Percentiles rank a stretch among this genome's conserved stretches.
These are phyloP conservation scores for Cerceris ruficornis DNA, from an alignment of 2,888 invertebrate genomes.

Conservation along the genomic window DNA sequence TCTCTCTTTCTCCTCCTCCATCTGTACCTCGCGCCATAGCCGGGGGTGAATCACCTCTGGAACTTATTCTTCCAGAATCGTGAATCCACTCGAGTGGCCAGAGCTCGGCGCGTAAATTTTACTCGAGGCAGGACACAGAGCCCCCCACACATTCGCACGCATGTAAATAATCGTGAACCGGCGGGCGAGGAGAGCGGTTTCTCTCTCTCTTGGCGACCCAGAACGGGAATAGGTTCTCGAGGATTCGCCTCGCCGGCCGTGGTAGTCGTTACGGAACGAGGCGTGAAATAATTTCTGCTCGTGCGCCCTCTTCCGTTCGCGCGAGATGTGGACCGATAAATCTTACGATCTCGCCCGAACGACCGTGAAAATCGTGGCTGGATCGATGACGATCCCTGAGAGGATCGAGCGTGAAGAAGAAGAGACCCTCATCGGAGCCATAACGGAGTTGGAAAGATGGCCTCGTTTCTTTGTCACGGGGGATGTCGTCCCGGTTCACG, in stretches of 20 bases:
- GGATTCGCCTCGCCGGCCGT: slow-evolving; percentile 37
- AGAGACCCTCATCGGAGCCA: neutral
- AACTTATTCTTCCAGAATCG: slow-evolving; percentile 23
- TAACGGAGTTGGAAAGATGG: neutral
- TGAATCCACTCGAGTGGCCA: slow-evolving; percentile 7
- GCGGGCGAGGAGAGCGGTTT: neutral
- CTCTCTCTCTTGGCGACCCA: slow-evolving; percentile 13
- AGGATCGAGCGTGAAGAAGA: neutral
- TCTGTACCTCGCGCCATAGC: no score
- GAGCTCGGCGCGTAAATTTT: slow-evolving; percentile 19
- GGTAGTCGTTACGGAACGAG: slow-evolving; percentile 54
- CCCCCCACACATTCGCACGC: slow-evolving; percentile 14
- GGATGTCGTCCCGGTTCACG: no score
- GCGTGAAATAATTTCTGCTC: slow-evolving; percentile 56
- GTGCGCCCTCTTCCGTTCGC: slow-evolving; percentile 16
- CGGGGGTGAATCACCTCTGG: slow-evolving; percentile 41
- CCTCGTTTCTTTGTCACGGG: no score
- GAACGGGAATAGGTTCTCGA: slow-evolving; percentile 25
- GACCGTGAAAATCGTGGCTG: slow-evolving; percentile 38
- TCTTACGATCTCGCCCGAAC: slow-evolving; percentile 29
- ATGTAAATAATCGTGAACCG: slow-evolving; percentile 5
- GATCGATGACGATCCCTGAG: slow-evolving; percentile 21
- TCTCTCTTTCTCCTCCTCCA: neutral
- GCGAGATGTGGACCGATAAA: slow-evolving; percentile 45
- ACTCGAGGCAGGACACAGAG: neutral